Evolutionary conservation across 2,888 invertebrate species (phyloP).

Genomic region (Limnephilus auricula): DNA sequence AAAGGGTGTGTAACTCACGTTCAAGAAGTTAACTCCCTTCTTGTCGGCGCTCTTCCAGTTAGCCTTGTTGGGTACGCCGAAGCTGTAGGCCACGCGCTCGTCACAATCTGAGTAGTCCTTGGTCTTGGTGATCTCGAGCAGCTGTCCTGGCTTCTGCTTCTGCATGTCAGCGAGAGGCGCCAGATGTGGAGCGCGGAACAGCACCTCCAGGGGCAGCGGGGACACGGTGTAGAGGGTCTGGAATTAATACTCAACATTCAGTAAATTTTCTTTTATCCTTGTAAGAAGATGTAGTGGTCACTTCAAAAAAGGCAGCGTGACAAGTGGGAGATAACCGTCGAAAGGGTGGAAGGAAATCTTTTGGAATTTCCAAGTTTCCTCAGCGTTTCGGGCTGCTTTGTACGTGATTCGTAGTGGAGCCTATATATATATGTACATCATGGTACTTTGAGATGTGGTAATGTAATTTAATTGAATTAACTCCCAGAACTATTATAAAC

Average conservation of each 20-base stretch:
- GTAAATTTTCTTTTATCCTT: conserved; percentile 58
- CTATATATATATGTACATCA: too few relatives aligned
- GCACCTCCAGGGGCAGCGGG: conserved; percentile 72
- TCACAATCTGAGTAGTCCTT: conserved; percentile 76
- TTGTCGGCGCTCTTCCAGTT: conserved; percentile 71
- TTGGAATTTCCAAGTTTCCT: too few relatives aligned
- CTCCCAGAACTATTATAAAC: too few relatives aligned
- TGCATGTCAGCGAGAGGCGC: conserved; percentile 72
- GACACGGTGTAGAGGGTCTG: conserved; percentile 76
- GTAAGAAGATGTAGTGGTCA: neutral
- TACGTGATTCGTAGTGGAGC: too few relatives aligned
- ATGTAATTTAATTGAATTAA: too few relatives aligned
- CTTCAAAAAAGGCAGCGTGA: neutral
- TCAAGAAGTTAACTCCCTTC: conserved; percentile 67
- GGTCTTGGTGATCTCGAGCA: conserved; percentile 73
- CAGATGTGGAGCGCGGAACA: conserved; percentile 72
- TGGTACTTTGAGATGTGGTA: too few relatives aligned
- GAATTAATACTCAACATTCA: neutral
- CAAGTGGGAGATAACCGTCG: too few relatives aligned
- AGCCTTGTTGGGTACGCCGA: conserved; percentile 73
- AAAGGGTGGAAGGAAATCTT: too few relatives aligned
- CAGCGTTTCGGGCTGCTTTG: too few relatives aligned
- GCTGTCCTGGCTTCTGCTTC: conserved; percentile 53
- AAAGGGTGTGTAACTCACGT: conserved; percentile 20
- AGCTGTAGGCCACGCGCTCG: conserved; percentile 75